phyloP scores from a whole-genome alignment of 2,113 vertebrate genomes.

The Colistium nudipinnis region DNA sequence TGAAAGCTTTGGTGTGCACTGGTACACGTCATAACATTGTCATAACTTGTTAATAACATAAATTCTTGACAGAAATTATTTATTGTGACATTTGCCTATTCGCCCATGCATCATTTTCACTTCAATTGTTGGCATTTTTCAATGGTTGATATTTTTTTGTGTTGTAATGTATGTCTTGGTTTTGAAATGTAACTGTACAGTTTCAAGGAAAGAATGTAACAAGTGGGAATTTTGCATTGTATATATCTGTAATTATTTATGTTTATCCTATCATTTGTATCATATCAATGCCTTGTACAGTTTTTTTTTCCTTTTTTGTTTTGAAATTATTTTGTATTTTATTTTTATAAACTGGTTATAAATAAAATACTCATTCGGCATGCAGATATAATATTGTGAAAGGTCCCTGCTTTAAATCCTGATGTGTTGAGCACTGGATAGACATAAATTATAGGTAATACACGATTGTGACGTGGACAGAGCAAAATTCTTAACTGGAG shows the following conservation, averaged over 20 bases:
- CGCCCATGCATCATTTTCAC: constrained; percentile 51
- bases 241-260: constrained; percentile 99
- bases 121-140: constrained; percentile 50
- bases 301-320: constrained; percentile 90
- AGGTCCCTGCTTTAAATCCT: constrained; percentile 27
- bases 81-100: constrained; percentile 62
- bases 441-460: too few relatives aligned
- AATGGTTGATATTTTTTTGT: constrained; percentile 65
- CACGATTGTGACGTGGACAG: too few relatives aligned
- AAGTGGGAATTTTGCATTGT: constrained; percentile 83
- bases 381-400: constrained; percentile 81
- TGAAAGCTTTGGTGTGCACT: constrained; percentile 49
- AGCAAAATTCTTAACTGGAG: too few relatives aligned
- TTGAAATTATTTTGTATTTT: constrained; percentile 99
- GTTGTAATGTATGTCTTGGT: constrained; percentile 68
- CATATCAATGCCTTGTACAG: constrained; percentile 99
- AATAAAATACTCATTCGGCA: constrained; percentile 99
- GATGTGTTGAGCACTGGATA: too few relatives aligned
- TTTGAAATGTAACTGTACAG: constrained; percentile 77
- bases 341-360: constrained; percentile 99
- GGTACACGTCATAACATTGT: constrained; percentile 42
- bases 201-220: constrained; percentile 79
- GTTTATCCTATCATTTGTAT: constrained; percentile 93
- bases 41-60: constrained; percentile 51
- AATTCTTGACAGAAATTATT: constrained; percentile 69